phyloP scores from a whole-genome alignment of 2,113 vertebrate species.

The Oreochromis aureus region DNA sequence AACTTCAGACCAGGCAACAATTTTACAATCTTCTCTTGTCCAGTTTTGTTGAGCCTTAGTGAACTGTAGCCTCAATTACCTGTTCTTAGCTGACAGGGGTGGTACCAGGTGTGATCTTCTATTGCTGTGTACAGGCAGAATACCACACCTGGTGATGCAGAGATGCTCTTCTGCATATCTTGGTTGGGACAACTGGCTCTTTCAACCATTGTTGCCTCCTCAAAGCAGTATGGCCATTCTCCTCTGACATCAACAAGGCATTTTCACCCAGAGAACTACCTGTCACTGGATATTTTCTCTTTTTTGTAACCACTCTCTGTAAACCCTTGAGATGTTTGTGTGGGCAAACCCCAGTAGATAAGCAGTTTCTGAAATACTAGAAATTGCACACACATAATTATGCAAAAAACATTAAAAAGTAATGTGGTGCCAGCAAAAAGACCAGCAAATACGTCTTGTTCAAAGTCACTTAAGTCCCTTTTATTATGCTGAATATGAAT shows the following conservation, averaged over 20 bases:
- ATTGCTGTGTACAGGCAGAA: background rate
- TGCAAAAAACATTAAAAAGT: background rate
- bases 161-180: background rate
- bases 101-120: background rate
- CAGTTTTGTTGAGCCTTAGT: background rate
- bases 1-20: background rate
- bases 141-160: background rate
- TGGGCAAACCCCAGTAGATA: background rate
- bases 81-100: background rate
- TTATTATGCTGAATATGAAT: background rate
- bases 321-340: background rate
- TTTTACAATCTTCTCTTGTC: background rate
- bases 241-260: background rate
- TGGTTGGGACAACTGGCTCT: background rate
- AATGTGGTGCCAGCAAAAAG: background rate
- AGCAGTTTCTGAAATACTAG: background rate
- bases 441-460: background rate
- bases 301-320: background rate
- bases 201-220: background rate
- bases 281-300: background rate
- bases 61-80: background rate
- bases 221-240: background rate
- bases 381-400: background rate
- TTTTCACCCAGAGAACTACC: background rate
- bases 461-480: background rate